Base-by-base conservation (phyloP, 1,140 invertebrate genomes). In the Nephotettix cincticeps region DNA sequence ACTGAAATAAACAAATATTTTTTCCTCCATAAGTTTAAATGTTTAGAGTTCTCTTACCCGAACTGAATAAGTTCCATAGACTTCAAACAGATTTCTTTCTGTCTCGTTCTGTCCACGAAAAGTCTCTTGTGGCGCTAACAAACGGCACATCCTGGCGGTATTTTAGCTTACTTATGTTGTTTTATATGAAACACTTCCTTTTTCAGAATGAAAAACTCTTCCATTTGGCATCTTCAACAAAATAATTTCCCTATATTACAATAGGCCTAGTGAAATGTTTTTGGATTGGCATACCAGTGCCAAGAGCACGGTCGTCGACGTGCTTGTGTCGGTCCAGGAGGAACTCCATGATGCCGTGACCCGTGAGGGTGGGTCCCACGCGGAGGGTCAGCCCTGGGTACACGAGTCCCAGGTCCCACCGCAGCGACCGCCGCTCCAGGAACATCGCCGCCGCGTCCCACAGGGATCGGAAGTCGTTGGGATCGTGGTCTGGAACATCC, bases 361-460 rank as follows among this genome's bases (percentile, higher is more conserved):
- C 58, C 1, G 56, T 61, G 56, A 61, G 56, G 43, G 68, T 36
- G 0, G 75, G 74, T 23, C 68, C 71, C 13, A 76, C 70, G 25
- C 69, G 43, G 64, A 76, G 71, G 27, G 70, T 58, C 1, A 76
- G 70, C 11, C 75, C 75, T 1, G 75, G 75, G 63, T 73, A 72
- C 1, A 76, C n/a, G 0, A 32, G 21, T 29, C 64, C 51, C 45
- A 76, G 32, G 25, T 76, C 70, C 72, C 72, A 76, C 14, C 67
- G 54, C 27, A 76, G 63, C 23, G 47, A 75, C 45, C 75, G 36
- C 27, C 71, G 40, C 21, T 66, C 58, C n/a, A 76, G 70, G 58
- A 73, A 75, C 21, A 66, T 65, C 1, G 72, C 70, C 1, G 70
- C 58, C 17, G 71, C 66, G 47, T 73, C 72, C 68, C 73, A 36